Evolutionary conservation across 2,797 vertebrate species (phyloP).

Genomic region (Myotis vivesi): DNA sequence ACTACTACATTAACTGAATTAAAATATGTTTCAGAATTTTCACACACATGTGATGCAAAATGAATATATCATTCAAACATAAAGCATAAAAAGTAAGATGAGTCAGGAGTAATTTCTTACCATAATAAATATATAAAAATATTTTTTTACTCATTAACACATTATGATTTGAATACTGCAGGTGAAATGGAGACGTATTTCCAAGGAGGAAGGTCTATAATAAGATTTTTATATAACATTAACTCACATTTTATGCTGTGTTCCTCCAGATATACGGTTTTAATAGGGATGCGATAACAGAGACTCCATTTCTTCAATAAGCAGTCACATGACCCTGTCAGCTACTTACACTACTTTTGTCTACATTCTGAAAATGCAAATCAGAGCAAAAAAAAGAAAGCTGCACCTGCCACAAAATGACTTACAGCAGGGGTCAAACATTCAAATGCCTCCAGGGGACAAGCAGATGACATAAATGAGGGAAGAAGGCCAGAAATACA

Average conservation of each 20-base stretch:
- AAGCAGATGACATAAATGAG: background rate
- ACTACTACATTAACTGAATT: slow-evolving; percentile 74
- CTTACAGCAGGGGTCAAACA: background rate
- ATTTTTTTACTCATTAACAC: background rate
- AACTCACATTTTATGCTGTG: background rate
- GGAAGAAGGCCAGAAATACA: background rate
- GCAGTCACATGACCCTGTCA: background rate
- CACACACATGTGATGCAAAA: slow-evolving; percentile 61
- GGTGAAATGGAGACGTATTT: background rate
- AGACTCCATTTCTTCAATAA: background rate
- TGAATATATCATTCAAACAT: slow-evolving; percentile 58
- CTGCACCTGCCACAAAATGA: background rate
- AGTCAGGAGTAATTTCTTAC: slow-evolving; percentile 15
- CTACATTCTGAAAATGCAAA: slow-evolving; percentile 20
- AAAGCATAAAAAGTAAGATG: slow-evolving; percentile 33
- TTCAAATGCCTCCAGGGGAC: background rate
- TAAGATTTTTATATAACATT: background rate
- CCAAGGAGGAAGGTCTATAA: background rate
- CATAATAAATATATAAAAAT: background rate
- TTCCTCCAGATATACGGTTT: background rate
- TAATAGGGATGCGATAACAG: background rate
- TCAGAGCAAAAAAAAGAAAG: background rate
- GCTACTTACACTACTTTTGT: background rate
- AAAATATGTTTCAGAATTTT: slow-evolving; percentile 70
- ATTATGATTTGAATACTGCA: background rate